phyloP scores from a whole-genome alignment of 2,888 invertebrate species.

The Idaea dimidiata region DNA sequence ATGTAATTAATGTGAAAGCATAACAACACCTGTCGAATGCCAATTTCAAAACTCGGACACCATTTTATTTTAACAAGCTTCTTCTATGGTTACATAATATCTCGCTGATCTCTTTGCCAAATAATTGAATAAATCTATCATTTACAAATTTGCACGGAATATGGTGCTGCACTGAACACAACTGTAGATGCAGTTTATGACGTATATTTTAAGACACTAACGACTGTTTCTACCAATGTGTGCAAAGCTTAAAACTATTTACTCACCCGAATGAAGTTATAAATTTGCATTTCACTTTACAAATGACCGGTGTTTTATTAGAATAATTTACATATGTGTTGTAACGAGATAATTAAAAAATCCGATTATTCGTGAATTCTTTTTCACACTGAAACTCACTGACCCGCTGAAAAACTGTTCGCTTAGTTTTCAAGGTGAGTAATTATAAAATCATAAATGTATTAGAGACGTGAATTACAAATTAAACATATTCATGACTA shows the following conservation, averaged over 20 bases:
- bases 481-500: conserved; percentile 36
- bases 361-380: neutral
- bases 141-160: too few species aligned
- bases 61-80: too few species aligned
- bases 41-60: too few species aligned
- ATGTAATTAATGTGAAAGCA: too few species aligned
- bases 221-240: neutral
- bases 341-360: neutral
- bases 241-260: neutral
- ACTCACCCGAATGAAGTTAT: neutral
- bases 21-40: too few species aligned
- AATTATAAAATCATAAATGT: neutral
- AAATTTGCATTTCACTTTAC: neutral
- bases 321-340: neutral
- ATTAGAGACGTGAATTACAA: conserved; percentile 44
- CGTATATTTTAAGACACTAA: too few species aligned
- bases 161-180: too few species aligned
- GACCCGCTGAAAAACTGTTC: conserved; percentile 3
- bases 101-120: too few species aligned
- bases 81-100: too few species aligned
- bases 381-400: neutral
- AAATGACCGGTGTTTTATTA: neutral
- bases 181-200: too few species aligned
- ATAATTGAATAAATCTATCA: too few species aligned
- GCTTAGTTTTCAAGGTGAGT: conserved; percentile 5